Evolutionary conservation across 2,888 invertebrate species (phyloP).

Genomic region (Pogonocherus hispidulus): DNA sequence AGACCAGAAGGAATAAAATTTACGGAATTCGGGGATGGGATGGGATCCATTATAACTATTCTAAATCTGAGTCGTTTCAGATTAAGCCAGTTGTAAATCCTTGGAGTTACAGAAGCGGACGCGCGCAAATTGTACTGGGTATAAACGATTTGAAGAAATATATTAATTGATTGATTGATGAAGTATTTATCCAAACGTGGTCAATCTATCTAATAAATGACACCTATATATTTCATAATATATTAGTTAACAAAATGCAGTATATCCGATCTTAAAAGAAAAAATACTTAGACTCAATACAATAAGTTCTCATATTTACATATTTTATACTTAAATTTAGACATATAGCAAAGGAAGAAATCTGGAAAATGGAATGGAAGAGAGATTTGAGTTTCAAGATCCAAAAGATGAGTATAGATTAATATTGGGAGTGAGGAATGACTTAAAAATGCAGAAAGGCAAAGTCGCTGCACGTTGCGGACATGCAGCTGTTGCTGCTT

Average conservation of each 20-base stretch:
- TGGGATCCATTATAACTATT: conserved; percentile 59
- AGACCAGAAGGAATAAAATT: conserved; percentile 48
- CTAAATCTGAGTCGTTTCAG: conserved; percentile 59
- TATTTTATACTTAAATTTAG: conserved; percentile 57
- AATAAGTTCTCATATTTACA: too few species aligned
- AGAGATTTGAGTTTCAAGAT: conserved; percentile 63
- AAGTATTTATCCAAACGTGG: too few species aligned
- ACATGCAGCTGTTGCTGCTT: conserved; percentile 92
- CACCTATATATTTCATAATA: too few species aligned
- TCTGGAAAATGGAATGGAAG: conserved; percentile 62
- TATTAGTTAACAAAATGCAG: too few species aligned
- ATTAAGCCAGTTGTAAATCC: conserved; percentile 62
- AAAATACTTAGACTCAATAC: too few species aligned
- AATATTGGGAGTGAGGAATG: conserved; percentile 88
- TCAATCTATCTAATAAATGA: too few species aligned
- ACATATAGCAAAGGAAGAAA: conserved; percentile 44
- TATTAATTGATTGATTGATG: too few species aligned
- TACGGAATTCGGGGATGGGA: conserved; percentile 42
- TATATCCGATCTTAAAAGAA: too few species aligned
- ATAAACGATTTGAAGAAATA: too few species aligned
- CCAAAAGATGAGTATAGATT: conserved; percentile 79
- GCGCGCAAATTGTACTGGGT: conserved; percentile 7
- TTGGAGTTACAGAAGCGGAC: conserved; percentile 59
- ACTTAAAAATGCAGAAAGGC: conserved; percentile 95
- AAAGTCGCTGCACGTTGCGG: conserved; percentile 95